phyloP scores from a whole-genome alignment of 2,888 invertebrate genomes.

The Parelbella ahira region DNA sequence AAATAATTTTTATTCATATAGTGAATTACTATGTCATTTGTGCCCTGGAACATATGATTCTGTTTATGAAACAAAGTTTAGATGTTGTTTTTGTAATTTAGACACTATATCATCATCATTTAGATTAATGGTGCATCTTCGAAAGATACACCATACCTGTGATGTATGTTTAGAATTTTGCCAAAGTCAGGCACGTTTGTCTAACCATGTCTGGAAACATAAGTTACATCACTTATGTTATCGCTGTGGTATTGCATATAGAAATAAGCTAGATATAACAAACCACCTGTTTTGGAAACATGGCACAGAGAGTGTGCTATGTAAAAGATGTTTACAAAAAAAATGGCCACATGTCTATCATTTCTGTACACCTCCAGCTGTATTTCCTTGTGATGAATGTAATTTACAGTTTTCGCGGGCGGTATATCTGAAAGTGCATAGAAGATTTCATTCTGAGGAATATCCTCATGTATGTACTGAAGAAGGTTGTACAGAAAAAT shows the following conservation, averaged over 20 bases:
- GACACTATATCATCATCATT: constrained; percentile 92
- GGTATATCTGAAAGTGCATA: constrained; percentile 91
- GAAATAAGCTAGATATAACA: constrained; percentile 93
- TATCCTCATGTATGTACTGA: constrained; percentile 86
- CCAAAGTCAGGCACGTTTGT: constrained; percentile 88
- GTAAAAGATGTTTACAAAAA: constrained; percentile 92
- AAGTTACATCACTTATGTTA: constrained; percentile 93
- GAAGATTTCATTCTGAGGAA: constrained; percentile 87
- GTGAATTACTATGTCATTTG: constrained; percentile 91
- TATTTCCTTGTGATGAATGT: constrained; percentile 91
- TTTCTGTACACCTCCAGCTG: constrained; percentile 90
- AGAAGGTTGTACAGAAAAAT: constrained; percentile 86
- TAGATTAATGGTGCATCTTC: constrained; percentile 91
- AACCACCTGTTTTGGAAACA: constrained; percentile 96
- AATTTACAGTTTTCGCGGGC: constrained; percentile 87
- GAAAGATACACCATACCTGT: constrained; percentile 91
- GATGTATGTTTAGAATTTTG: constrained; percentile 93
- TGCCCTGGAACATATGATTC: constrained; percentile 89
- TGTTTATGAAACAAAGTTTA: constrained; percentile 85
- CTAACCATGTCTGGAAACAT: constrained; percentile 95
- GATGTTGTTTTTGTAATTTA: constrained; percentile 90
- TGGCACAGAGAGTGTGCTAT: constrained; percentile 92
- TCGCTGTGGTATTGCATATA: constrained; percentile 92
- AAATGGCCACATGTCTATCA: constrained; percentile 96
- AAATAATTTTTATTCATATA: constrained; percentile 91